phyloP scores from a whole-genome alignment of 2,113 vertebrate genomes.

The Amphiprion percula region DNA sequence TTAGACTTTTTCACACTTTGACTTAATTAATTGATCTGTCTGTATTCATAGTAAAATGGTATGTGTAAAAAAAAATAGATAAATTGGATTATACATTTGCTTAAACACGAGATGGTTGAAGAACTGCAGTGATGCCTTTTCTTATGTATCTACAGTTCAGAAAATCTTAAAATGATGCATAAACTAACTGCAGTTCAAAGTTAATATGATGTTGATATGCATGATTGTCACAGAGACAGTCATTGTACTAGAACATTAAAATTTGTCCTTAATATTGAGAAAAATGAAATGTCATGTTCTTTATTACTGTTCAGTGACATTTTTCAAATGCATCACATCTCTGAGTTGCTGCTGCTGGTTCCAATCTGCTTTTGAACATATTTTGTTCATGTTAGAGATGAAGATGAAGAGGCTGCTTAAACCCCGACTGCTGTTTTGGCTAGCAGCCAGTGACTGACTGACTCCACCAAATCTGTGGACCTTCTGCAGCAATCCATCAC shows the following conservation, averaged over 20 bases:
- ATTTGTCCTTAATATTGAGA: neutral
- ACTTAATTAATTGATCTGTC: no score
- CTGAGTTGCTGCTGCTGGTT: neutral
- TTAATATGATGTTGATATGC: no score
- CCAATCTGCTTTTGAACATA: neutral
- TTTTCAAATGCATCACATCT: neutral
- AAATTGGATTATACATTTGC: neutral
- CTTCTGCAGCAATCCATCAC: no score
- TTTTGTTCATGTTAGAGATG: slow-evolving; percentile 7
- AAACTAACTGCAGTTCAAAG: neutral
- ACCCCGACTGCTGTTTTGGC: slow-evolving; percentile 4
- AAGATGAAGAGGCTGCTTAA: slow-evolving; percentile 7
- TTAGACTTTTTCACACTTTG: no score
- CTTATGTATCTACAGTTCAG: no score
- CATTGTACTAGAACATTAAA: neutral
- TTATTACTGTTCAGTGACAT: no score
- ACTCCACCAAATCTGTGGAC: no score
- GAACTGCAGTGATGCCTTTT: neutral
- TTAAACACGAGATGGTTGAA: neutral
- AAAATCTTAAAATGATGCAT: neutral
- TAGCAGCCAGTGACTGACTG: no score
- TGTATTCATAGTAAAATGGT: no score
- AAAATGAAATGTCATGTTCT: no score
- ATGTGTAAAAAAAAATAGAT: no score
- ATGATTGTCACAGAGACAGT: no score